phyloP scores from a whole-genome alignment of 2,113 vertebrate genomes.

The Rhombomys opimus region DNA sequence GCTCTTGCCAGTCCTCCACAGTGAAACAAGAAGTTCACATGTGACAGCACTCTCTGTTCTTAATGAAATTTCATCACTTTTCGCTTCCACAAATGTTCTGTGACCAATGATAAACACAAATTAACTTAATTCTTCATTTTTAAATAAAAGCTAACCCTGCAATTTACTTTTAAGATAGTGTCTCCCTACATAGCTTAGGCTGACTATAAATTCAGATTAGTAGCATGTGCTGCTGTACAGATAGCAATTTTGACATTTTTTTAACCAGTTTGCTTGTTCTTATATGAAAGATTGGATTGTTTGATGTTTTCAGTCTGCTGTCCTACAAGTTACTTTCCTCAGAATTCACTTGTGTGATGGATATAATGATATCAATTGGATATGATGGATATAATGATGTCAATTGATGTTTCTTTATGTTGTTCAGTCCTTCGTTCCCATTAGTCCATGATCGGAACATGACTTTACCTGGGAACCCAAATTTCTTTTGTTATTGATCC shows the following conservation, averaged over 20 bases:
- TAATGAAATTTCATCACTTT: neutral
- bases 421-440: neutral
- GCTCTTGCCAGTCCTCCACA: neutral
- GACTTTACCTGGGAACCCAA: neutral
- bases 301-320: neutral
- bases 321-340: neutral
- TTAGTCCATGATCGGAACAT: neutral
- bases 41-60: neutral
- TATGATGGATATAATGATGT: neutral
- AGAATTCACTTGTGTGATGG: constrained; percentile 19
- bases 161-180: neutral
- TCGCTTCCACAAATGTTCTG: neutral
- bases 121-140: neutral
- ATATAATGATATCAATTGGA: neutral
- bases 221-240: too few relatives aligned
- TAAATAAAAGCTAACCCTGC: neutral
- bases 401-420: neutral
- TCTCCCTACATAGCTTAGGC: neutral
- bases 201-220: neutral
- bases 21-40: neutral
- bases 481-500: neutral
- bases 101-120: neutral
- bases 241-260: neutral
- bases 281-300: neutral
- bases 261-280: neutral